Conservation (phyloP, 2,113 vertebrate genomes). For the Anser brachyrhynchus region DNA sequence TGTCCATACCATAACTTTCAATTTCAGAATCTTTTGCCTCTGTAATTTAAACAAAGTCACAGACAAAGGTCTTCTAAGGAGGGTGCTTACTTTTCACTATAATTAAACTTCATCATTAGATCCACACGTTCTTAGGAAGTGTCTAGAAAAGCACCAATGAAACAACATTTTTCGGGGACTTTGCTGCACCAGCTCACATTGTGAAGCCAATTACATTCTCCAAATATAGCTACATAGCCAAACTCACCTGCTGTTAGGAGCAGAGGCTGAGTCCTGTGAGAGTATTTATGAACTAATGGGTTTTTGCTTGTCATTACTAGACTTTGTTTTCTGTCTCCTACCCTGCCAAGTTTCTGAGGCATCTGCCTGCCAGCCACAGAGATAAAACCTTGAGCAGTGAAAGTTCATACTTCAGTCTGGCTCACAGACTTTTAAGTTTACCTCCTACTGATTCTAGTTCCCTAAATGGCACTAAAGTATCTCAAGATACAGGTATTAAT, state of each 20-base stretch:
- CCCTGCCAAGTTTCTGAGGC: conserved; percentile 29
- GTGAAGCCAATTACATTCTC: conserved; percentile 11
- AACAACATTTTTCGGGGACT: not conserved
- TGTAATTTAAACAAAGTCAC: not conserved
- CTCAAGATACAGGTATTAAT: not conserved
- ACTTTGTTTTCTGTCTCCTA: conserved; percentile 14
- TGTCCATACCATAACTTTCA: not conserved
- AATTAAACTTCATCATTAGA: not conserved
- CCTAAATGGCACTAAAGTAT: not conserved
- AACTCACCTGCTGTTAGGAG: conserved; percentile 35
- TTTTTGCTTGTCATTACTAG: not conserved
- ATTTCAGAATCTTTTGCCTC: conserved; percentile 30
- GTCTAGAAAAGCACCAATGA: not conserved
- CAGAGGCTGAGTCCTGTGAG: not conserved
- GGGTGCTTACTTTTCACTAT: not conserved
- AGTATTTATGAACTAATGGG: not conserved
- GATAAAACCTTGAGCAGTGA: not conserved
- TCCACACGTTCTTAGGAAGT: not conserved
- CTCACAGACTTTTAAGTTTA: not conserved
- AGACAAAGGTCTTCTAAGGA: not conserved
- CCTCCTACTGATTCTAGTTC: not conserved
- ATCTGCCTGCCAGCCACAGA: not conserved
- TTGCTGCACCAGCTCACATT: not conserved
- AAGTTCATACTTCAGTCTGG: not conserved
- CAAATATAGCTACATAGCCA: not conserved